phyloP scores from a whole-genome alignment of 2,113 vertebrate species.

The Pseudolaguvia tuberculata region DNA sequence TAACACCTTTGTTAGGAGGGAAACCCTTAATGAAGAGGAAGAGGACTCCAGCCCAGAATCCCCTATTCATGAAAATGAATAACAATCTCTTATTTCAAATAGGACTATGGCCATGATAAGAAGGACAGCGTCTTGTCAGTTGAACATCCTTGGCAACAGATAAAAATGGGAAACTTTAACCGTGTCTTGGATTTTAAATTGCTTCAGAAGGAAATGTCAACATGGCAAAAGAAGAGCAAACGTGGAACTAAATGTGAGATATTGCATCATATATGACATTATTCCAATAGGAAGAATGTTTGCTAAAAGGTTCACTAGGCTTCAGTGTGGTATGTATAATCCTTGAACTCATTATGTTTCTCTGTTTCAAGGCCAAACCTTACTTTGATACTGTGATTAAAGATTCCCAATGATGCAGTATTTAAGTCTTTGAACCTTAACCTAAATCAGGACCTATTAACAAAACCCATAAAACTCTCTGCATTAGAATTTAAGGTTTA shows the following conservation, averaged over 20 bases:
- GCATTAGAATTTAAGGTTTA: constrained; percentile 25
- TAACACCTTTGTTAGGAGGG: constrained; percentile 85
- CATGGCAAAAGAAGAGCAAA: not conserved
- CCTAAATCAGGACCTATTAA: constrained; percentile 10
- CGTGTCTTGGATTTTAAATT: constrained; percentile 33
- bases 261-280: constrained; percentile 3
- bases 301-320: constrained; percentile 20
- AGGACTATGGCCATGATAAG: constrained; percentile 39
- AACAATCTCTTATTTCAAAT: constrained; percentile 28
- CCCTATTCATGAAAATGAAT: constrained; percentile 78
- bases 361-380: constrained; percentile 10
- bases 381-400: constrained; percentile 33
- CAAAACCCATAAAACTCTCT: constrained; percentile 19
- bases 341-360: constrained; percentile 28
- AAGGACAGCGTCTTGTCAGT: constrained; percentile 33
- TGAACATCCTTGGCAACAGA: not conserved
- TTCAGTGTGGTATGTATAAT: constrained; percentile 43
- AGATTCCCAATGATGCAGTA: constrained; percentile 12
- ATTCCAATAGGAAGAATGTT: not conserved
- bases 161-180: constrained; percentile 9
- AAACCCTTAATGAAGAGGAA: constrained; percentile 79
- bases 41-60: constrained; percentile 87
- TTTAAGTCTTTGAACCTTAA: constrained; percentile 21
- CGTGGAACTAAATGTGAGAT: not conserved
- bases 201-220: constrained; percentile 19